phyloP scores from a whole-genome alignment of 2,888 invertebrate genomes.

The Orthonychiurus folsomi region DNA sequence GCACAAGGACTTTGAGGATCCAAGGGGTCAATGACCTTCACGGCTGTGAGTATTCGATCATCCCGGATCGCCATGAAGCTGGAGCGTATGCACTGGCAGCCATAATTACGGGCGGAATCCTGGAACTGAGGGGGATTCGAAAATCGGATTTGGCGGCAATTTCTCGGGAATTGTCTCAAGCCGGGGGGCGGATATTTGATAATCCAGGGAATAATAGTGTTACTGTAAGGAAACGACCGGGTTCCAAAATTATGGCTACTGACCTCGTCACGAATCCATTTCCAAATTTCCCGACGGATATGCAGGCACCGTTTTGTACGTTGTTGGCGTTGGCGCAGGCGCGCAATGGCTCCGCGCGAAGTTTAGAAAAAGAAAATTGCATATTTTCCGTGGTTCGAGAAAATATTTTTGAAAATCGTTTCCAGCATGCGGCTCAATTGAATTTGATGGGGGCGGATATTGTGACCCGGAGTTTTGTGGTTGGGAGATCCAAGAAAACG shows the following conservation, averaged over 20 bases:
- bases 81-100: neutral
- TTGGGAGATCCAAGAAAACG: too few relatives aligned
- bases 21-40: neutral
- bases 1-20: neutral
- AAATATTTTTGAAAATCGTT: constrained; percentile 6
- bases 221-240: neutral
- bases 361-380: neutral
- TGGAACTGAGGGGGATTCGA: neutral
- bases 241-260: neutral
- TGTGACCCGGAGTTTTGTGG: neutral
- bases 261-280: neutral
- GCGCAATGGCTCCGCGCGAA: neutral
- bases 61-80: neutral
- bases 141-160: neutral
- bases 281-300: constrained; percentile 7
- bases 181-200: neutral
- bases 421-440: constrained; percentile 2
- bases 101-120: neutral
- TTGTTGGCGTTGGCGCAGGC: neutral
- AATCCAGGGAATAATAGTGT: neutral
- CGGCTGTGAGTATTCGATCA: constrained; percentile 1
- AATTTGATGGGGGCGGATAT: neutral
- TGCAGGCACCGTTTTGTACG: constrained; percentile 3
- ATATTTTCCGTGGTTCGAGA: neutral
- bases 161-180: neutral